phyloP scores from a whole-genome alignment of 2,113 vertebrate genomes.

The Limnothrissa miodon region DNA sequence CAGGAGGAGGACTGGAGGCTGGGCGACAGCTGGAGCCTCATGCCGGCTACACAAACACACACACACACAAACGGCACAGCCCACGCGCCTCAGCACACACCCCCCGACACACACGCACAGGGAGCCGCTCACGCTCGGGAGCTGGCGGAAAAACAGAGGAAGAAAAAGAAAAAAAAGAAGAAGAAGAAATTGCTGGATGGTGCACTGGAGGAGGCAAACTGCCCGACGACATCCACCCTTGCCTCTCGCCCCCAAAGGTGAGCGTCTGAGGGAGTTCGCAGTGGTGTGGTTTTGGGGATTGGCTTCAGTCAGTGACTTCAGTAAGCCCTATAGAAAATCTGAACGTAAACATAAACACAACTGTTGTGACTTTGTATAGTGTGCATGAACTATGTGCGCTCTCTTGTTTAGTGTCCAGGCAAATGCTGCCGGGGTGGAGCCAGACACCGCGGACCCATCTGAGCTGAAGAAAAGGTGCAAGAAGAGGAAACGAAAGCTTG shows the following conservation, averaged over 20 bases:
- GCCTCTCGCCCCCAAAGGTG: conserved; percentile 57
- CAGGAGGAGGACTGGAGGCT: conserved; percentile 75
- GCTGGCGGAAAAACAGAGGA: conserved; percentile 36
- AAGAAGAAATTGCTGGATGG: conserved; percentile 46
- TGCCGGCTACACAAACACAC: conserved; percentile 12
- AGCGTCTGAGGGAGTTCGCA: not conserved
- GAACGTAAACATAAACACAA: too few relatives aligned
- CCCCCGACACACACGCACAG: not conserved
- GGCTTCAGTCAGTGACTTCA: not conserved
- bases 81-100: conserved; percentile 19
- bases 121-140: not conserved
- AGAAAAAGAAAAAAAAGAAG: conserved; percentile 61
- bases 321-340: too few relatives aligned
- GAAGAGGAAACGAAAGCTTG: conserved; percentile 53
- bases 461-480: conserved; percentile 57
- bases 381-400: not conserved
- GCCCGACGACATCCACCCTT: not conserved
- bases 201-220: not conserved
- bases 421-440: not conserved
- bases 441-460: not conserved
- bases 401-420: not conserved
- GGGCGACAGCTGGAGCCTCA: conserved; percentile 63
- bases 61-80: conserved; percentile 27
- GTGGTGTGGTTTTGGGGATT: not conserved
- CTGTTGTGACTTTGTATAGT: not conserved